A percentile compares a stretch with the other conserved stretches of the same genome.
Conservation (phyloP, 1,140 invertebrate genomes). For the Pristionchus pacificus region DNA sequence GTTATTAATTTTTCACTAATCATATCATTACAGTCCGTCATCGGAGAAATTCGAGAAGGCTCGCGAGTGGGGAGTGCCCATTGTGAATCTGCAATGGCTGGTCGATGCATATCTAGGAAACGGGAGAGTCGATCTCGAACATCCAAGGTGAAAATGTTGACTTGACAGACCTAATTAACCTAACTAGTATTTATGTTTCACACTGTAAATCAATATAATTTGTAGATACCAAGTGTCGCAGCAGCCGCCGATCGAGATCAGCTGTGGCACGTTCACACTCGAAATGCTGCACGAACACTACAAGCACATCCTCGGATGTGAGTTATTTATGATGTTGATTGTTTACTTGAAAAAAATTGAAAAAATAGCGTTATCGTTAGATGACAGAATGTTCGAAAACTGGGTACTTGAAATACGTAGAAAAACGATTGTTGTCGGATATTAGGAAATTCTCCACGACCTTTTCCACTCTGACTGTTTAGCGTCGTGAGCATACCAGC, state of each 20-base stretch:
- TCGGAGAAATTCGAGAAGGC: constrained; percentile 28
- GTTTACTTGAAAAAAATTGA: background rate
- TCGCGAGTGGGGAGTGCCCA: constrained; percentile 22
- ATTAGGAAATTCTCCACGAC: background rate
- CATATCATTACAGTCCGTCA: constrained; percentile 1
- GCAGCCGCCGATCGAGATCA: background rate
- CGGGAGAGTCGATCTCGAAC: background rate
- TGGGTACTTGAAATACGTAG: background rate
- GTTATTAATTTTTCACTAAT: too few species aligned
- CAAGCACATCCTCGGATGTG: background rate
- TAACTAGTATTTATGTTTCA: too few species aligned
- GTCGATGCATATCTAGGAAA: constrained; percentile 15
- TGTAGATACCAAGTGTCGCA: background rate
- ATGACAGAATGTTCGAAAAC: background rate
- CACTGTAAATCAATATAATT: background rate
- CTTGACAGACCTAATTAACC: too few species aligned
- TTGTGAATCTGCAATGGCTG: constrained; percentile 24
- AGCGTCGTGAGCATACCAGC: too few species aligned
- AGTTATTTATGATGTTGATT: too few species aligned
- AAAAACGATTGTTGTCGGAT: background rate
- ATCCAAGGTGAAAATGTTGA: background rate
- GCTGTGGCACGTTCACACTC: background rate
- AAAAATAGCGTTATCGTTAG: background rate
- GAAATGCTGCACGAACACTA: background rate
- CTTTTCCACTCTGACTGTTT: too few species aligned